Conservation (phyloP, 2,888 invertebrate genomes). For the Hoplodrina ambigua region DNA sequence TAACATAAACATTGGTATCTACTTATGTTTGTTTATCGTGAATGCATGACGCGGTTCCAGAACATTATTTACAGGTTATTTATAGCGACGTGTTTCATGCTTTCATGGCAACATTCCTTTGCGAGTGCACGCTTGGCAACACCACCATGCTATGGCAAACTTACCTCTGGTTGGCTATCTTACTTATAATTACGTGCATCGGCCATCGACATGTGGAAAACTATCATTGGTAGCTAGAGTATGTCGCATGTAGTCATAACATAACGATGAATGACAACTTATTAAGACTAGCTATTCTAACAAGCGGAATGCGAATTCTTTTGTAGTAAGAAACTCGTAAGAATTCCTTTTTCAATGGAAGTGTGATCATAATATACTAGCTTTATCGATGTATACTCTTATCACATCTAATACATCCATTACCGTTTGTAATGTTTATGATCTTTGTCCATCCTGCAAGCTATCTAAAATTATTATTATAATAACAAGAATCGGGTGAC, state of each 20-base stretch:
- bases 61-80: conserved; percentile 57
- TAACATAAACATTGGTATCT: conserved; percentile 19
- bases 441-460: conserved; percentile 36
- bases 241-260: conserved; percentile 9
- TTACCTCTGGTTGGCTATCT: conserved; percentile 5
- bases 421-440: conserved; percentile 27
- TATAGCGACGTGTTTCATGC: conserved; percentile 48
- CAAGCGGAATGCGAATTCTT: not conserved
- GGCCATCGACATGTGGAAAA: not conserved
- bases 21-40: conserved; percentile 39
- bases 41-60: conserved; percentile 54
- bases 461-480: conserved; percentile 28
- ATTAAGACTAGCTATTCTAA: not conserved
- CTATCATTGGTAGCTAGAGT: conserved; percentile 6
- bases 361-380: conserved; percentile 1
- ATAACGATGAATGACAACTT: conserved; percentile 7
- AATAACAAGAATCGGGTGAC: conserved; percentile 17
- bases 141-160: conserved; percentile 15
- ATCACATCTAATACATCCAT: conserved; percentile 8
- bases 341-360: not conserved
- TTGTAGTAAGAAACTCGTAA: not conserved
- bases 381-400: conserved; percentile 19
- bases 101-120: conserved; percentile 30
- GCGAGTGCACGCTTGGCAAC: conserved; percentile 34
- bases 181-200: not conserved